phyloP scores from a whole-genome alignment of 2,797 vertebrate genomes.

The Arrhamphus sclerolepis region DNA sequence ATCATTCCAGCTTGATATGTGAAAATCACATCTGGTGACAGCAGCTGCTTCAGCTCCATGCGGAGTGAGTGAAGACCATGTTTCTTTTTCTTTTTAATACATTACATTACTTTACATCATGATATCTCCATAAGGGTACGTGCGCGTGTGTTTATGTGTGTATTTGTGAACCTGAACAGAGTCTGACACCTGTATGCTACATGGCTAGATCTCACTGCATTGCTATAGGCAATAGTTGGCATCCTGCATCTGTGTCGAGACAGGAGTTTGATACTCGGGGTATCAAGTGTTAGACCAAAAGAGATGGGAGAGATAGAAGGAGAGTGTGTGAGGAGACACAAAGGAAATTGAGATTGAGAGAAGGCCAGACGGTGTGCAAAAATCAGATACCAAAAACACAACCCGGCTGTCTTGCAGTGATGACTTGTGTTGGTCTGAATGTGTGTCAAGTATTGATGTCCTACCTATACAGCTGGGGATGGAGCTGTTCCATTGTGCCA shows the following conservation, averaged over 20 bases:
- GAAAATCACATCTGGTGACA: constrained; percentile 59
- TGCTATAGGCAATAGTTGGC: constrained; percentile 49
- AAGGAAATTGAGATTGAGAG: background rate
- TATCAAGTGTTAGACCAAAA: constrained; percentile 10
- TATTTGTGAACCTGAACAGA: constrained; percentile 51
- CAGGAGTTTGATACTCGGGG: constrained; percentile 33
- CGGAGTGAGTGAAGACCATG: constrained; percentile 2
- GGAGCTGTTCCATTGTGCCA: constrained; percentile 98
- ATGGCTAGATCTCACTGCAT: constrained; percentile 48
- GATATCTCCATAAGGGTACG: constrained; percentile 15
- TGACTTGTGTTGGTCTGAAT: background rate
- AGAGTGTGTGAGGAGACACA: background rate
- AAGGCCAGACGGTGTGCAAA: background rate
- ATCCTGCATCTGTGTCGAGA: constrained; percentile 57
- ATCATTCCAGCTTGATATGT: constrained; percentile 29
- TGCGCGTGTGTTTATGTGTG: constrained; percentile 27
- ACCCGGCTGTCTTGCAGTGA: background rate
- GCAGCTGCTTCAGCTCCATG: constrained; percentile 57
- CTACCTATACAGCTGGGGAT: constrained; percentile 94
- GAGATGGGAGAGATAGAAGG: background rate
- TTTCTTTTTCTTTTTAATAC: too few relatives aligned
- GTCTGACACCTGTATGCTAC: constrained; percentile 56
- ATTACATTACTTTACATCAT: constrained; percentile 30
- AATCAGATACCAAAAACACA: background rate
- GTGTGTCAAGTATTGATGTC: constrained; percentile 53